Percentiles rank a stretch among this genome's conserved stretches.
These are phyloP conservation scores for Apeltes quadracus DNA, from an alignment of 2,113 vertebrate species.

Conservation along the genomic window DNA sequence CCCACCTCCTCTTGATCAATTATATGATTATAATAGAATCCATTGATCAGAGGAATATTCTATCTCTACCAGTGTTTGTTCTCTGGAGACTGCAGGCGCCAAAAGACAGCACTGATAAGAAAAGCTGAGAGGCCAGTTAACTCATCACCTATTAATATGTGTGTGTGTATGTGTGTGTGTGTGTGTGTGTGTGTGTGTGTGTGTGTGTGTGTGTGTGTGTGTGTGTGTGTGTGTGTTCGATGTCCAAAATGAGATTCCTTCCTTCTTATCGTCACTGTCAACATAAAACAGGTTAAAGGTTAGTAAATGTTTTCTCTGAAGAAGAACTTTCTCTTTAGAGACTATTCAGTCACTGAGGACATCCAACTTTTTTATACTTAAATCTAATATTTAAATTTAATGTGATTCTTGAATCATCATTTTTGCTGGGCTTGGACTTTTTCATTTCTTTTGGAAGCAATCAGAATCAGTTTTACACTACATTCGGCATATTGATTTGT, in stretches of 20 bases:
- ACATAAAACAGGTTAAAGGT: conserved; percentile 70
- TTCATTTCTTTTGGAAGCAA: not conserved
- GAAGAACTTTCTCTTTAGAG: conserved; percentile 9
- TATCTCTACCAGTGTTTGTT: conserved; percentile 53
- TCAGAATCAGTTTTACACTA: not conserved
- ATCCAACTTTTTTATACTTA: not conserved
- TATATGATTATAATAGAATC: conserved; percentile 56
- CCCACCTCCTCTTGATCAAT: conserved; percentile 59
- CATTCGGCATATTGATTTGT: not conserved
- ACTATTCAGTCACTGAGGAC: not conserved
- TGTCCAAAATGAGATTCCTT: conserved; percentile 57
- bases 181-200: conserved; percentile 36
- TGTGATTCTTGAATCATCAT: not conserved
- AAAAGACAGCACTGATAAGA: conserved; percentile 61
- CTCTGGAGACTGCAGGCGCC: conserved; percentile 34
- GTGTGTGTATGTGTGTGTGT: conserved; percentile 36
- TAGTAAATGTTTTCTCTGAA: conserved; percentile 48
- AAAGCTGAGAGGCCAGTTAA: conserved; percentile 62
- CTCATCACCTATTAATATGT: conserved; percentile 68
- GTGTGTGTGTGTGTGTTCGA: conserved; percentile 32
- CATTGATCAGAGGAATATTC: conserved; percentile 59
- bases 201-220: conserved; percentile 25
- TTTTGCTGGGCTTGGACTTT: not conserved
- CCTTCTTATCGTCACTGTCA: conserved; percentile 66
- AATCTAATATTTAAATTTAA: not conserved